A percentile compares a stretch with the other conserved stretches of the same genome.
Evolutionary conservation across 2,888 invertebrate genomes (phyloP).

Genomic region (Drosophila limbata): DNA sequence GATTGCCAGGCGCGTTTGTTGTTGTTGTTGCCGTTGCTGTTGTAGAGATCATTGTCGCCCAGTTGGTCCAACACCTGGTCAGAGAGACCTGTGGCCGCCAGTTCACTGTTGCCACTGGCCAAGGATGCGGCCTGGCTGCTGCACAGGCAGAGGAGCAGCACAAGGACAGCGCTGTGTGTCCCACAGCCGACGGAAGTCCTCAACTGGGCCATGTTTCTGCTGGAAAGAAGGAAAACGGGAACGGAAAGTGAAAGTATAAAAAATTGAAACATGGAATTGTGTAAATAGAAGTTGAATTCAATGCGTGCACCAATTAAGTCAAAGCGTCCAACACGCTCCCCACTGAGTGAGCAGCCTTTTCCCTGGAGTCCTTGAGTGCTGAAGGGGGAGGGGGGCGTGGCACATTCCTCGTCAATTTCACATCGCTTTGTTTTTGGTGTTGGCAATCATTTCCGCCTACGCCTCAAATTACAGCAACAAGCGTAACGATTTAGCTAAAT

Average conservation of each 20-base stretch:
- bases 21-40: constrained; percentile 67
- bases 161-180: constrained; percentile 18
- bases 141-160: constrained; percentile 51
- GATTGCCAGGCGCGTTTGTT: constrained; percentile 88
- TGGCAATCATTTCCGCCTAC: constrained; percentile 72
- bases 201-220: constrained; percentile 45
- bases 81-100: constrained; percentile 53
- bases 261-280: constrained; percentile 25
- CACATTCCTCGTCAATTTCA: too few species aligned
- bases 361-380: constrained; percentile 34
- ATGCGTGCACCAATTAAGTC: constrained; percentile 63
- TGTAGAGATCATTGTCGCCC: constrained; percentile 63
- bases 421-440: constrained; percentile 36
- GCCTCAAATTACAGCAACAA: constrained; percentile 68
- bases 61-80: constrained; percentile 69
- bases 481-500: constrained; percentile 79
- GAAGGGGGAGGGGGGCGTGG: not conserved
- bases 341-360: constrained; percentile 28
- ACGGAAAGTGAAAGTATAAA: constrained; percentile 4
- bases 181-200: constrained; percentile 21
- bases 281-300: constrained; percentile 34
- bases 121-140: constrained; percentile 44
- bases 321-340: constrained; percentile 26
- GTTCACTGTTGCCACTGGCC: constrained; percentile 45
- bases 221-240: constrained; percentile 12